Base-by-base conservation (phyloP, 2,888 invertebrate species). In the Himalopsyche japonica region DNA sequence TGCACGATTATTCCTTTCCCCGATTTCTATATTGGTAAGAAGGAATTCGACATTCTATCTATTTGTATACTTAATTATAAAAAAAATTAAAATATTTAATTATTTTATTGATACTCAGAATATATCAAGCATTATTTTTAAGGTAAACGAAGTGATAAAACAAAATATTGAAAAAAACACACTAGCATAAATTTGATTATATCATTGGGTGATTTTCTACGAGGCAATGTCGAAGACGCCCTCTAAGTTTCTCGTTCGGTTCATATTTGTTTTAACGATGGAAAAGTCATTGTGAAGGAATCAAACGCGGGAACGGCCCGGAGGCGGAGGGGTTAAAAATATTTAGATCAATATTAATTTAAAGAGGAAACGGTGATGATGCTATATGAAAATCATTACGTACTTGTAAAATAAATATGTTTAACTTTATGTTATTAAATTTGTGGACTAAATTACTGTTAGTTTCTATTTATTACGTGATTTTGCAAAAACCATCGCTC, bases 341-440 rank as follows among this genome's bases (percentile, higher is more conserved):
- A 30, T 70, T 30, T 70, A 70, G 70, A 70, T 30, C 70, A 70
- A 70, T 30, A 70, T 70, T 70, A 70, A 70, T 30, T 70, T 70
- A 70, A 70, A 70, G 27, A 27, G 27, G 24, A 57, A 70, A 27
- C 24, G 27, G 24, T 20, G 70, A 70, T 12, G 24, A 27, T 4
- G 70, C 70, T 70, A 70, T 70, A 30, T 79, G 78, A 78, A 78
- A 82, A 82, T 82, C 77, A 81, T 84, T 84, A 84, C 81, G 81
- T 84, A 82, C 79, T 84, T 84, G 79, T 84, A 82, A 82, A 79
- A 82, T 76, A 84, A 77, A 82, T 76, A 82, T 84, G 81, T 84
- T 84, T 82, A 84, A 49, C 76, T 84, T 82, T 82, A 79, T 81
- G 84, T 84, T 86, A 85, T 47, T 82, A 80, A 85, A 80, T 83